phyloP scores from a whole-genome alignment of 2,113 vertebrate species.

The Psammodynastes pulverulentus region DNA sequence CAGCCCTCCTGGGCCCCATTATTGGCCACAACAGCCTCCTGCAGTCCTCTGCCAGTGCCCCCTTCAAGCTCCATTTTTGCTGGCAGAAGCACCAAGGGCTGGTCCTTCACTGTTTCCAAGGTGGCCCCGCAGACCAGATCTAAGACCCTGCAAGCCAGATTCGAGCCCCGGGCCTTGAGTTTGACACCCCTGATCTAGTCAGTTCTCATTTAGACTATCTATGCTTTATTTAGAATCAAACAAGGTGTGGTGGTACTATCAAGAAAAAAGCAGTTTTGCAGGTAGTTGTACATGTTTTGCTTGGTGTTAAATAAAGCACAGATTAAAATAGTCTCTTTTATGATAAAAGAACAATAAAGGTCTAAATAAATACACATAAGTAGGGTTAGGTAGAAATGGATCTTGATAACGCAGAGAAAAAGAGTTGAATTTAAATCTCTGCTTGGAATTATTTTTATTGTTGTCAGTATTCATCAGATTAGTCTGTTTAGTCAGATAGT shows the following conservation, averaged over 20 bases:
- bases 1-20: no score
- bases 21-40: no score
- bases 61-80: no score
- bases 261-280: not conserved
- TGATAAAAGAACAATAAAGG: not conserved
- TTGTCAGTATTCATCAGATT: not conserved
- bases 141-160: no score
- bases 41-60: no score
- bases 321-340: not conserved
- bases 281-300: not conserved
- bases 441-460: not conserved
- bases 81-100: no score
- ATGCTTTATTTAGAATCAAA: not conserved
- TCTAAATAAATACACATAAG: not conserved
- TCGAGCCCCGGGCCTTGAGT: no score
- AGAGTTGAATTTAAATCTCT: not conserved
- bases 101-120: no score
- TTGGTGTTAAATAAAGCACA: not conserved
- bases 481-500: not conserved
- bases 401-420: not conserved
- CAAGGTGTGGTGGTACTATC: not conserved
- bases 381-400: not conserved
- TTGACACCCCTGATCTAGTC: no score
- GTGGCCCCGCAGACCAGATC: no score
- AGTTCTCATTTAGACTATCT: not conserved